Base-by-base conservation (phyloP, 1,140 invertebrate species). In the Copidosoma floridanum region DNA sequence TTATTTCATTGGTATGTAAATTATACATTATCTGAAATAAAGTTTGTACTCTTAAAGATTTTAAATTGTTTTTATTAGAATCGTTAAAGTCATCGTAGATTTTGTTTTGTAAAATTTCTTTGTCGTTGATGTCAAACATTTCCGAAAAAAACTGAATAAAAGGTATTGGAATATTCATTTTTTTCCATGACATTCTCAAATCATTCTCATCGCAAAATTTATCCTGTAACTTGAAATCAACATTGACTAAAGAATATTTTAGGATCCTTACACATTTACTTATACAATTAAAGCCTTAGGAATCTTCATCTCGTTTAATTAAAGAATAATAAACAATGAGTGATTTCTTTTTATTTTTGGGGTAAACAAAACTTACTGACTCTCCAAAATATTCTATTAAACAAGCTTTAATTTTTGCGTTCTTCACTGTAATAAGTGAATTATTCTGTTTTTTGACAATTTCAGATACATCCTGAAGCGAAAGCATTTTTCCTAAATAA, bases 21-120 rank as follows among this genome's bases (percentile, higher is more conserved):
- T n/a, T n/a, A 50, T 32, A 50, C 2, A 50, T 50, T 50, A 50
- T 50, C 35, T 50, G 47, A 32, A 32, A 50, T 18, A 50, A 11
- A 18, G 14, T 50, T 32, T 32, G 2, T n/a, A 3, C n/a, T 50
- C 27, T 26, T 32, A 14, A 16, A 18, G 5, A 43, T 43, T 7
- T 4, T n/a, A 43, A 43, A 43, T n/a, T 43, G 18, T 43, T 18
- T n/a, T n/a, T n/a, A n/a, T n/a, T n/a, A n/a, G n/a, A n/a, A n/a
- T n/a, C n/a, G n/a, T n/a, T n/a, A n/a, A n/a, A n/a, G n/a, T n/a
- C n/a, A n/a, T n/a, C n/a, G n/a, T n/a, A n/a, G n/a, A n/a, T n/a
- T n/a, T n/a, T n/a, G 6, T 41, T 18, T 41, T 41, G n/a, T 41
- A 6, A n/a, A 12, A 41, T 41, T 5, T 8, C 4, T 8, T 11